Base-by-base conservation (phyloP, 2,888 invertebrate genomes). In the Morpho deidamia region DNA sequence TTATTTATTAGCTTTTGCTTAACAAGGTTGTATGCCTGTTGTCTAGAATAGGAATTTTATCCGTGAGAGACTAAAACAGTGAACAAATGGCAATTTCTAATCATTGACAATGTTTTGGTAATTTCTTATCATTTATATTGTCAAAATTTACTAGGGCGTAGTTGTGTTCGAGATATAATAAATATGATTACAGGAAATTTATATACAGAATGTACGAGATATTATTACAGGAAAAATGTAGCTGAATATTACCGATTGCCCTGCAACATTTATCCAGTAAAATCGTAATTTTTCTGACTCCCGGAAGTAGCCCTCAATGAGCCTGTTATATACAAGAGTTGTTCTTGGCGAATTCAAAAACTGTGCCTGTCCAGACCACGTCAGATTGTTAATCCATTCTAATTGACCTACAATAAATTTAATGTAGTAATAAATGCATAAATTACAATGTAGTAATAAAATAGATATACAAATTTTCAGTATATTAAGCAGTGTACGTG, bases 241-340 rank as follows among this genome's bases (percentile, higher is more conserved):
- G 7, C 32, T 32, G 11, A 39, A n/a, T n/a, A 12, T 53, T 88
- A 94, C 95, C 92, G 94, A 94, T 74, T 95, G 95, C 54, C 96
- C 96, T 57, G 95, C 93, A 65, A 93, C 91, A 53, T 95, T 91
- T 57, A 96, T 91, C 94, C 95, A 95, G 73, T 93, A 96, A 76
- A 96, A 93, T 37, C 88, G 81, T 33, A 96, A 91, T 54, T 93
- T 92, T 41, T 91, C 90, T 34, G 91, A 91, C 51, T 88, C 86
- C 65, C 95, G 94, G 58, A 91, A 88, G 72, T 94, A 96, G 7
- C 95, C 96, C 76, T 95, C 94, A 39, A 94, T 82, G 12, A 91
- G 71, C 33, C 90, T 78, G 61, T 93, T 76, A 0, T 92, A 90
- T 45, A 90, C 78, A 1, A 96, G 77, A 0, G 92, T 88, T 11